Evolutionary conservation across 2,113 vertebrate genomes (phyloP).

Genomic region (Motacilla alba): DNA sequence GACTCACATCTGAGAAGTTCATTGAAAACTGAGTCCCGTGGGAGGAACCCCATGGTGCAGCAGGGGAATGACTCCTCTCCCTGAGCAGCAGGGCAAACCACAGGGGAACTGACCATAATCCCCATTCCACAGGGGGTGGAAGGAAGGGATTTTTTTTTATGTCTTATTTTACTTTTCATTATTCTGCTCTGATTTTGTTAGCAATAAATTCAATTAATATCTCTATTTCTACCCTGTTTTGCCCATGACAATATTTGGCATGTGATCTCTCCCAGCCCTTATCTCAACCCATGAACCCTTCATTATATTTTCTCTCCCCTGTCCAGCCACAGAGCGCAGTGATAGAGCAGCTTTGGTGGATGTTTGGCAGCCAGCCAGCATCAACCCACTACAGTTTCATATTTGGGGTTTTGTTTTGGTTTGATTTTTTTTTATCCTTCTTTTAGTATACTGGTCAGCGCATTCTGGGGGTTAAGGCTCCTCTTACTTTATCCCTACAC

Average conservation of each 20-base stretch:
- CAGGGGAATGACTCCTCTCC: not conserved
- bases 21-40: not conserved
- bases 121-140: not conserved
- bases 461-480: not conserved
- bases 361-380: not conserved
- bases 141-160: not conserved
- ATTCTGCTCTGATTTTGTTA: not conserved
- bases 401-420: not conserved
- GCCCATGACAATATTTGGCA: rapidly evolving
- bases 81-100: not conserved
- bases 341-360: not conserved
- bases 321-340: rapidly evolving
- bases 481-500: not conserved
- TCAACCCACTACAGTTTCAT: not conserved
- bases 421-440: not conserved
- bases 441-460: not conserved
- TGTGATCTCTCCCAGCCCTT: not conserved
- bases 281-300: not conserved
- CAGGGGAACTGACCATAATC: not conserved
- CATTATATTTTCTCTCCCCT: not conserved
- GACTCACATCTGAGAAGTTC: rapidly evolving
- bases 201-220: not conserved
- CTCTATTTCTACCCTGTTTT: not conserved
- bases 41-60: not conserved
- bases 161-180: not conserved